Conservation (phyloP, 2,888 invertebrate species). For the Odontocolon sp. region DNA sequence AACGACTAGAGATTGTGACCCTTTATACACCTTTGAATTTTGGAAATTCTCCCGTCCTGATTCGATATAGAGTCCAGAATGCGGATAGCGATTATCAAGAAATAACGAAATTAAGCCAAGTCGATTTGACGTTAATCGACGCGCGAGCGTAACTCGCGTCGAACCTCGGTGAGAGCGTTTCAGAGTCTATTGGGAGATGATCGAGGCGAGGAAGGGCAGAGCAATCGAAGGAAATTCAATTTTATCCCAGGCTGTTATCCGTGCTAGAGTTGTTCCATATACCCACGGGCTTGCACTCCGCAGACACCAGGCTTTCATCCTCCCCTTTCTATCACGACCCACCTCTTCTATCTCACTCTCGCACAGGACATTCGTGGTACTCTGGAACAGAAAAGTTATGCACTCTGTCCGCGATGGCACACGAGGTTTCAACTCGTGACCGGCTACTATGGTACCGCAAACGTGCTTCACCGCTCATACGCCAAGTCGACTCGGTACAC, state of each 20-base stretch:
- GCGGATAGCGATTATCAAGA: slow-evolving; percentile 69
- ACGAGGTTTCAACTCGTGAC: slow-evolving; percentile 14
- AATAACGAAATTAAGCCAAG: slow-evolving; percentile 71
- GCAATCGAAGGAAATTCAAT: slow-evolving; percentile 70
- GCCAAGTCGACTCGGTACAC: background rate
- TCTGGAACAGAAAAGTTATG: slow-evolving; percentile 24
- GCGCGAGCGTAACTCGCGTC: slow-evolving; percentile 52
- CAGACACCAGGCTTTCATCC: too few relatives aligned
- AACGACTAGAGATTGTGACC: too few relatives aligned
- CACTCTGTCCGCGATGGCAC: slow-evolving; percentile 1
- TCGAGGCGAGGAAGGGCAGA: background rate
- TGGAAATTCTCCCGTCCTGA: too few relatives aligned
- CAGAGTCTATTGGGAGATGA: slow-evolving; percentile 20
- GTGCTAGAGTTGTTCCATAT: too few relatives aligned
- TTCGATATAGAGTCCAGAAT: too few relatives aligned
- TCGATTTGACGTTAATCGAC: slow-evolving; percentile 72
- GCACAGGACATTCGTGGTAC: background rate
- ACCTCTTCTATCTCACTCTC: background rate
- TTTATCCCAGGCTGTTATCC: slow-evolving; percentile 56
- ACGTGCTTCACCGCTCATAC: slow-evolving; percentile 21
- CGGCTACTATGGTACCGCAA: slow-evolving; percentile 36
- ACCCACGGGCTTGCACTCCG: too few relatives aligned
- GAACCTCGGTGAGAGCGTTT: background rate
- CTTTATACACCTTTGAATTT: too few relatives aligned
- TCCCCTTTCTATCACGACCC: background rate